Conservation (phyloP, 2,888 invertebrate species). For the Stratiomys singularior region DNA sequence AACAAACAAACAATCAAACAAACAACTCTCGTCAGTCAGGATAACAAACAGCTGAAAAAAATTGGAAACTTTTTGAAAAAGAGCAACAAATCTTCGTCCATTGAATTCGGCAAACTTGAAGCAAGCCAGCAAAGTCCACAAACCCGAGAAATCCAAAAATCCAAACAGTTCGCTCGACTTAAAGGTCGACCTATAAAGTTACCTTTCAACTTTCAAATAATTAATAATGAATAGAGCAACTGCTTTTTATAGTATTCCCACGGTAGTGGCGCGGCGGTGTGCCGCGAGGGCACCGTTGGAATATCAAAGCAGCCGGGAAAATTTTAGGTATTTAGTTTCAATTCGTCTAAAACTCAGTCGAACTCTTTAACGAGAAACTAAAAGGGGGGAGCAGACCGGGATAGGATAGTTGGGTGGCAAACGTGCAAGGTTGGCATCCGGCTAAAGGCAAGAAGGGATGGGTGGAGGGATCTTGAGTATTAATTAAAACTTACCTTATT, state of each 20-base stretch:
- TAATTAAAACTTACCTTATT: conserved; percentile 44
- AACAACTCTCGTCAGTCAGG: too few relatives aligned
- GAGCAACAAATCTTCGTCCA: neutral
- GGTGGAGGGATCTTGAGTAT: conserved; percentile 16
- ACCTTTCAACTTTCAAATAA: conserved; percentile 32
- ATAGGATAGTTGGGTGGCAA: neutral
- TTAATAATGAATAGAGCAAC: conserved; percentile 30
- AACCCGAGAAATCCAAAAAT: neutral
- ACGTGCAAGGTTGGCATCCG: neutral
- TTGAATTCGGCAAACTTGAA: neutral
- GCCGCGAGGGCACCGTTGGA: neutral
- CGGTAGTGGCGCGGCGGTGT: neutral
- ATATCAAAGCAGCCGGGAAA: conserved; percentile 7
- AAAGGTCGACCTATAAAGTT: conserved; percentile 37
- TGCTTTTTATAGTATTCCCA: conserved; percentile 26
- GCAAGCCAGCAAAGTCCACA: neutral
- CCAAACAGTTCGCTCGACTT: conserved; percentile 14
- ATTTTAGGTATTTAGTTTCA: conserved; percentile 34
- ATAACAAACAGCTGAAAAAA: too few relatives aligned
- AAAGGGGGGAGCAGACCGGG: neutral
- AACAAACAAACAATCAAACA: too few relatives aligned
- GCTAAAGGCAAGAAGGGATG: neutral
- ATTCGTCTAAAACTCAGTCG: conserved; percentile 12
- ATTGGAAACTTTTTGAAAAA: neutral
- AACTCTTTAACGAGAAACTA: neutral